Evolutionary conservation across 2,113 vertebrate species (phyloP), one percentile per base, ranked within the genome.

Genomic region (Argyrosomus japonicus): DNA sequence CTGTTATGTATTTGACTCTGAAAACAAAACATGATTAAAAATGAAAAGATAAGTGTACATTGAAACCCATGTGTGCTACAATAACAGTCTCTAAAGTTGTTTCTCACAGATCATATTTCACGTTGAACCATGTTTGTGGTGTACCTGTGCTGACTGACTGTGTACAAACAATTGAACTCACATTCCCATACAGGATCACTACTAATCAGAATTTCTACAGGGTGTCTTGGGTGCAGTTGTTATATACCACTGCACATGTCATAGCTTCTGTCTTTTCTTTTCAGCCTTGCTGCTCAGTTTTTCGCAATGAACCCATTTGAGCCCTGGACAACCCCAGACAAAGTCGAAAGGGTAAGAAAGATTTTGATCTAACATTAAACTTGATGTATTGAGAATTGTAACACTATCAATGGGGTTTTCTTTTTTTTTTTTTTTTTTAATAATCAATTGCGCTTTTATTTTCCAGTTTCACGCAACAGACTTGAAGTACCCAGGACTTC

Each of bases 271-370:
- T 82, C 88, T 81, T 51, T 82, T 29, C 43, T 15, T 87, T 93
- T 68, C 86, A 99, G 98, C 50, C 89, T 97, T 7, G 0, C 92
- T 5, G 97, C 94, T 68, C 92, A 85, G 36, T 57, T 97, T 27
- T 99, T 99, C 87, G 96, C 97, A 77, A 54, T 94, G 0, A 98
- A 53, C 83, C 97, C 97, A 0, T 98, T 98, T 93, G 96, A 99
- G 11, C 97, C 97, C 0, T 98, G 97, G 97, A 95, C 94, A 36
- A 96, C 96, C 0, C 94, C 96, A 67, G 98, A 99, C 89, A 99
- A 99, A 95, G 91, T 99, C 3, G 96, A 98, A 23, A 94, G 97
- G 95, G 98, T 99, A 93, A 87, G 76, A 82, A 21, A 50, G 27
- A 29, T 25, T 57, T 63, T 50, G 5, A 1, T 0, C 6, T 2